Evolutionary conservation across 1,140 invertebrate genomes (phyloP), one percentile per base, ranked within the genome.

Genomic region (Drosophila repletoides): DNA sequence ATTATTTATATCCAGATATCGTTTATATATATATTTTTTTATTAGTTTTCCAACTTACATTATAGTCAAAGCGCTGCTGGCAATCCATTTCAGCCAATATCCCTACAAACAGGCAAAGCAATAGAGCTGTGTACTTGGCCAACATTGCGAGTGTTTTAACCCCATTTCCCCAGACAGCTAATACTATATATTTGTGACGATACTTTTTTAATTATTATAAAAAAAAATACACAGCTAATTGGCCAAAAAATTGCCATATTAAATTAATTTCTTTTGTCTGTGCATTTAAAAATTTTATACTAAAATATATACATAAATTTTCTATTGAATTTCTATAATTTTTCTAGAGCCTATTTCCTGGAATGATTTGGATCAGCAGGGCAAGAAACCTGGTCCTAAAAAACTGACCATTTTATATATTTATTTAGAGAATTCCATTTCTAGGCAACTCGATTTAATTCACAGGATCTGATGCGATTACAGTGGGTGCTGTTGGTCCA

Each of bases 401-500:
- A n/a, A n/a, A n/a, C n/a, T n/a, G n/a, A n/a, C n/a, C n/a, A n/a
- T n/a, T n/a, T n/a, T n/a, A n/a, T n/a, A n/a, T n/a, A n/a, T n/a
- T n/a, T n/a, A n/a, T n/a, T n/a, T n/a, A n/a, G n/a, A n/a, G n/a
- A n/a, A n/a, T n/a, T n/a, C n/a, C n/a, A n/a, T n/a, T n/a, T n/a
- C n/a, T n/a, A n/a, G n/a, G n/a, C n/a, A n/a, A n/a, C n/a, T n/a
- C n/a, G n/a, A n/a, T n/a, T n/a, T n/a, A n/a, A n/a, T n/a, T n/a
- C n/a, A n/a, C n/a, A n/a, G n/a, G n/a, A n/a, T n/a, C 45, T 31
- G 14, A 72, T 45, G 21, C 74, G 71, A 36, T 70, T 80, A 22
- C 75, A 79, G 2, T 10, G 26, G 5, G 36, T 9, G 17, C 28
- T 79, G 5, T 70, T 79, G 22, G 49, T 79, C 65, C 76, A 75